phyloP scores from a whole-genome alignment of 2,888 invertebrate genomes.

The Azorinus chamasolen region DNA sequence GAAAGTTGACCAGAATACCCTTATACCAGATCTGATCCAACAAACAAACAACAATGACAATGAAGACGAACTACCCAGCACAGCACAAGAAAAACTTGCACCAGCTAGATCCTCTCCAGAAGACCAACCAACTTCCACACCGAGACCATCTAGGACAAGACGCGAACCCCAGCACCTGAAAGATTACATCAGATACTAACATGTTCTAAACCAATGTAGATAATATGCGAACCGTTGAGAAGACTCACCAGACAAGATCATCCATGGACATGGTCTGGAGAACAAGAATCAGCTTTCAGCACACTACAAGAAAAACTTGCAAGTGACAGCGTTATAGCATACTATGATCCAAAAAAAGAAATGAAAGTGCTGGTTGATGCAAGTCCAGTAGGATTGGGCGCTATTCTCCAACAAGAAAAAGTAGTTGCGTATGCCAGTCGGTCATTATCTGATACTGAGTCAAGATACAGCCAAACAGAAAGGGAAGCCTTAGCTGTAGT shows the following conservation, averaged over 20 bases:
- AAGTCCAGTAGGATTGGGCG: conserved; percentile 33
- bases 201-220: no score
- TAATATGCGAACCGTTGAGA: no score
- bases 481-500: conserved; percentile 67
- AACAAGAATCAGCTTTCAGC: conserved; percentile 7
- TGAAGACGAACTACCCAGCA: no score
- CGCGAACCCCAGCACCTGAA: no score
- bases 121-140: no score
- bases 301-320: neutral
- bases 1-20: no score
- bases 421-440: conserved; percentile 37
- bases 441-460: conserved; percentile 27
- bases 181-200: no score
- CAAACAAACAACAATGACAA: no score
- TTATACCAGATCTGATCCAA: no score
- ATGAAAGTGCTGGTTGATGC: conserved; percentile 23
- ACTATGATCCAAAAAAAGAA: conserved; percentile 3
- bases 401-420: conserved; percentile 28
- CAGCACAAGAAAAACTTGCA: no score
- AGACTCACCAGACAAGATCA: neutral
- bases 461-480: conserved; percentile 45
- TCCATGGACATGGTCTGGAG: conserved; percentile 1
- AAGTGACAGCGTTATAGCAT: conserved; percentile 8
- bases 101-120: no score
- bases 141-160: no score